phyloP scores from a whole-genome alignment of 2,888 invertebrate genomes.

The Calameuta pallipes region DNA sequence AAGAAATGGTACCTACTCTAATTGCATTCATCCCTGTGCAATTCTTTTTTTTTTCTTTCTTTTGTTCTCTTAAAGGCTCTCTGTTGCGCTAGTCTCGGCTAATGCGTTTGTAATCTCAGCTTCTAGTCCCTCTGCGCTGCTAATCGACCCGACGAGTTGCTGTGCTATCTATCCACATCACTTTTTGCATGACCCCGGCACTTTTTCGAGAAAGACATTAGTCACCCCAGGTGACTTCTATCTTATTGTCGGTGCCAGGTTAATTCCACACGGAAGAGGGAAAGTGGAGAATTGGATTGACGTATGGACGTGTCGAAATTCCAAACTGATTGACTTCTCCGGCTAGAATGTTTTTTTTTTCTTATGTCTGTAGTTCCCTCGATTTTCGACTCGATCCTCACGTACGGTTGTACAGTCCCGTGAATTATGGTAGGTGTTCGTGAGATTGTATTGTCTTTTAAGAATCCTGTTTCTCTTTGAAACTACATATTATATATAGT shows the following conservation, averaged over 20 bases:
- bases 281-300: slow-evolving; percentile 15
- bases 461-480: not conserved
- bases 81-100: not conserved
- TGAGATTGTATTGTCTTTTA: not conserved
- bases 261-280: slow-evolving; percentile 19
- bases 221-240: slow-evolving; percentile 21
- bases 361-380: not conserved
- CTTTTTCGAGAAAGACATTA: slow-evolving; percentile 18
- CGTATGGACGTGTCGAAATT: slow-evolving; percentile 16
- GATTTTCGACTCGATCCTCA: not conserved
- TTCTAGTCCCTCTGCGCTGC: slow-evolving; percentile 7
- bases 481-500: not conserved
- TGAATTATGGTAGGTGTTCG: not conserved
- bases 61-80: not conserved
- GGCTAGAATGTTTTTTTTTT: slow-evolving; percentile 1
- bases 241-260: slow-evolving; percentile 19
- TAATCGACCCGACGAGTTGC: slow-evolving; percentile 12
- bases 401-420: not conserved
- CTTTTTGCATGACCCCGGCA: slow-evolving; percentile 14
- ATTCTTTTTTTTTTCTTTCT: not conserved
- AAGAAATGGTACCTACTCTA: not conserved
- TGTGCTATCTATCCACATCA: slow-evolving; percentile 18
- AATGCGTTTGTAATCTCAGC: slow-evolving; percentile 12
- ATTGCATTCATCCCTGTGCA: not conserved
- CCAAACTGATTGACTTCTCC: slow-evolving; percentile 21